These are phyloP conservation scores for Ceraclea dissimilis DNA, from an alignment of 2,888 invertebrate genomes.

Conservation along the genomic window DNA sequence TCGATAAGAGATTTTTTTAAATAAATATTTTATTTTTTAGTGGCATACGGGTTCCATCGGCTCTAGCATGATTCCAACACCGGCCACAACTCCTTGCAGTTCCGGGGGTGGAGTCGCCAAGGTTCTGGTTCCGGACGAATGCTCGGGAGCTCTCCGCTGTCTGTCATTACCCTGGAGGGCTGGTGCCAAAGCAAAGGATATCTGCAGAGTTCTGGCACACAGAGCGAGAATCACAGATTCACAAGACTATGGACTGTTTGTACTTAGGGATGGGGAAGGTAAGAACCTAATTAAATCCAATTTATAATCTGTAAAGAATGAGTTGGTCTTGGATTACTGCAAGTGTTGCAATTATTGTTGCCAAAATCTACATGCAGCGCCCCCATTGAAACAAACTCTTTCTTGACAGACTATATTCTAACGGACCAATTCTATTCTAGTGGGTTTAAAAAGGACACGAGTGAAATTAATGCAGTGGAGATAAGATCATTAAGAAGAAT, in stretches of 20 bases:
- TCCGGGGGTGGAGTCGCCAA: slow-evolving; percentile 59
- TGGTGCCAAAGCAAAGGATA: slow-evolving; percentile 86
- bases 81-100: slow-evolving; percentile 26
- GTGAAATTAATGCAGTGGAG: no score
- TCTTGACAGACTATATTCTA: no score
- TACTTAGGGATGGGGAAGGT: slow-evolving; percentile 87
- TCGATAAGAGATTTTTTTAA: no score
- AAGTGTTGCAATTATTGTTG: no score
- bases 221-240: slow-evolving; percentile 94
- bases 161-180: slow-evolving; percentile 90
- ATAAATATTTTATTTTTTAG: slow-evolving; percentile 26
- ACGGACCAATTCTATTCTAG: no score
- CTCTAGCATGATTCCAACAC: slow-evolving; percentile 19
- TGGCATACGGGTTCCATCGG: slow-evolving; percentile 50
- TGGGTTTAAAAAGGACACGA: no score
- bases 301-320: not conserved
- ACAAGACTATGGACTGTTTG: slow-evolving; percentile 90
- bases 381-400: no score
- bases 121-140: slow-evolving; percentile 90
- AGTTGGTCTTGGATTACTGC: no score
- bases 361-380: no score
- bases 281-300: slow-evolving; percentile 18
- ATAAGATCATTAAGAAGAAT: no score
- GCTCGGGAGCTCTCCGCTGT: slow-evolving; percentile 83
- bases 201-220: slow-evolving; percentile 91